Evolutionary conservation across 2,888 invertebrate species (phyloP).

Genomic region (Callinectes sapidus): DNA sequence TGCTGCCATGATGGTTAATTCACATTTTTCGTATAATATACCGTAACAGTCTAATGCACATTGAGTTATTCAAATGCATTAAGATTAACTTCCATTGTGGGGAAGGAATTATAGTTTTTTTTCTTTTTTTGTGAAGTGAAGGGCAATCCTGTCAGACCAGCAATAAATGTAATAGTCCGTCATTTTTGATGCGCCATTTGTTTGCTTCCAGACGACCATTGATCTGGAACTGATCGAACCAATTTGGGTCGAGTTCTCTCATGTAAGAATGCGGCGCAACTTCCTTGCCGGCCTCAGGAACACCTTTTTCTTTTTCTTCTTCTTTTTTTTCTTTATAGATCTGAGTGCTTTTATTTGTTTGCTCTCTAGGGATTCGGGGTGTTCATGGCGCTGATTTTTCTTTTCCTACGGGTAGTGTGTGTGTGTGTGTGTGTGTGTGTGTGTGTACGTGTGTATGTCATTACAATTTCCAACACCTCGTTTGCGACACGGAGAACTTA

Average conservation of each 20-base stretch:
- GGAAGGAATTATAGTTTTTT: background rate
- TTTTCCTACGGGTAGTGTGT: background rate
- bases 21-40: background rate
- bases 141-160: background rate
- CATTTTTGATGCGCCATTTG: background rate
- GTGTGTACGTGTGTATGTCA: background rate
- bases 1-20: background rate
- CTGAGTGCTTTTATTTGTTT: background rate
- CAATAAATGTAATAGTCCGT: constrained; percentile 7
- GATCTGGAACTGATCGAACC: background rate
- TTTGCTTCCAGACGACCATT: constrained; percentile 14
- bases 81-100: background rate
- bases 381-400: background rate
- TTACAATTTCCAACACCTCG: background rate
- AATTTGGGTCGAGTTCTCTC: background rate
- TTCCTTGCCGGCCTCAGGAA: background rate
- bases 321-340: no score
- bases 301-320: background rate
- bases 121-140: background rate
- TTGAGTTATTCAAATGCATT: background rate
- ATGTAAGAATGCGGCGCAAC: background rate
- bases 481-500: background rate
- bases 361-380: background rate
- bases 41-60: background rate
- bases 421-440: background rate